Evolutionary conservation across 2,888 invertebrate species (phyloP), one percentile per base, ranked within the genome.

Genomic region (Seladonia tumulorum): DNA sequence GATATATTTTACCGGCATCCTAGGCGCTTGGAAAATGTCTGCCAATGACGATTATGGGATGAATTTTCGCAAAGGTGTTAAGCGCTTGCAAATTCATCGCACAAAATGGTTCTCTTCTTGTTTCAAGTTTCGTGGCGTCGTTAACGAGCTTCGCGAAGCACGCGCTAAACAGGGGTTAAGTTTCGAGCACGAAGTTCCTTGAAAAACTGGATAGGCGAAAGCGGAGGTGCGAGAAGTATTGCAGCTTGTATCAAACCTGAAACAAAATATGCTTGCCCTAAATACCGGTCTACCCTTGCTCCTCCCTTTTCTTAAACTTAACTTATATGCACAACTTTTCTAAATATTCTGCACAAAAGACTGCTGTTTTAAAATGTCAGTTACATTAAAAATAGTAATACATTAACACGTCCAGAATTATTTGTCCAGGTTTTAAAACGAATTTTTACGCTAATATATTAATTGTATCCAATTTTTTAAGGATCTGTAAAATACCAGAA

Each of bases 61-160:
- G 25, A 42, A 71, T 68, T 71, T 57, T 18, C 68, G 49, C 25
- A 5, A 53, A 68, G 10, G 45, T 35, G 66, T n/a, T 68, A n/a
- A 76, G n/a, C 68, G n/a, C 66, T 49, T 5, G 29, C 53, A 53
- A 77, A 77, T 77, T 77, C 35, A 63, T 16, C 76, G 35, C 29
- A 18, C 53, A 53, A 42, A 25, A 53, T 12, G 49, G 66, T 53
- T 70, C 39, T 68, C 4, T 49, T 47, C 25, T 66, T 68, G 49
- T 70, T 77, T 77, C 39, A 77, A 53, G 77, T 70, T 77, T 53
- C 77, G 35, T 35, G 29, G 68, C 29, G 12, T 39, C 77, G 53
- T 77, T 77, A 77, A 70, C 68, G 77, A 70, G 68, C 77, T 77
- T 77, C 77, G 39, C 25, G 77, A 53, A 12, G 42, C 39, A 77